phyloP scores from a whole-genome alignment of 2,113 vertebrate genomes.

The Prunella himalayana region DNA sequence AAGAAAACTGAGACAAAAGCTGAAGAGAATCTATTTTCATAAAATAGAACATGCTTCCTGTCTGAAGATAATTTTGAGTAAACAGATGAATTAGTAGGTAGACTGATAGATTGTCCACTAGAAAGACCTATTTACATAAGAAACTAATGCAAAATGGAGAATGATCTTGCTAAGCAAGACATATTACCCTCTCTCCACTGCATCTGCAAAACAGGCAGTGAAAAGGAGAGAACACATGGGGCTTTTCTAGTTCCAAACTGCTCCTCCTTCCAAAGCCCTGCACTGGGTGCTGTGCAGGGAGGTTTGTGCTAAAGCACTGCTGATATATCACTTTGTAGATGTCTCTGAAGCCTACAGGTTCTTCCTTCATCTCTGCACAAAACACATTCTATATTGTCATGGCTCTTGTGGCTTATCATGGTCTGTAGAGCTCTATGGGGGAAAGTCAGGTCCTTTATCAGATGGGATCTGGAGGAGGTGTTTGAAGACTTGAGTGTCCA shows the following conservation, averaged over 20 bases:
- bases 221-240: neutral
- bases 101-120: neutral
- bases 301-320: neutral
- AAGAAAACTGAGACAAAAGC: constrained; percentile 35
- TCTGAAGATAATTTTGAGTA: neutral
- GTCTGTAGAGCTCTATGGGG: neutral
- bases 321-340: neutral
- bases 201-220: neutral
- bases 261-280: neutral
- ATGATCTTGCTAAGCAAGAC: neutral
- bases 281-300: neutral
- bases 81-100: neutral
- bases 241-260: neutral
- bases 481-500: neutral
- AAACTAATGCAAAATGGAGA: neutral
- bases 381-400: neutral
- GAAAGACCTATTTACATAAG: neutral
- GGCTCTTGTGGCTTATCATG: neutral
- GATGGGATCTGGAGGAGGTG: neutral
- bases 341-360: neutral
- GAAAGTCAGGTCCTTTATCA: neutral
- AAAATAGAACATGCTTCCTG: neutral
- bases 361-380: neutral
- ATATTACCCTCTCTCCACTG: neutral
- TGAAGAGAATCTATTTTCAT: constrained; percentile 4